Conservation (phyloP, 2,888 invertebrate species). For the Luperina testacea region DNA sequence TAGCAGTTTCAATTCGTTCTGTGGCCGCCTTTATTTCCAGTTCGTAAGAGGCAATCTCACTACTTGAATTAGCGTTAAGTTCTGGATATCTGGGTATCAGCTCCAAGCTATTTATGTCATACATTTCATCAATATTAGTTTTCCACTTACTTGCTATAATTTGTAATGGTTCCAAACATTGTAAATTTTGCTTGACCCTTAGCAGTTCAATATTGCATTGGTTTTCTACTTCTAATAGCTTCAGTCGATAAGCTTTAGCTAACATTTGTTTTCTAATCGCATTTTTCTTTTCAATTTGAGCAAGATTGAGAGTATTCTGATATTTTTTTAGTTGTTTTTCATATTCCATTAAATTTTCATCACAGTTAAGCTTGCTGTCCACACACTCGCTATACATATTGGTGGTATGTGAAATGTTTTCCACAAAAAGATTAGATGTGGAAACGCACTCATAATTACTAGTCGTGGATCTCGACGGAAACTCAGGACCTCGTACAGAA, state of each 20-base stretch:
- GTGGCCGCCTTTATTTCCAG: constrained; percentile 58
- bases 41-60: constrained; percentile 72
- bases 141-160: constrained; percentile 86
- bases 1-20: constrained; percentile 61
- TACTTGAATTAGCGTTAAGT: constrained; percentile 72
- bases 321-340: constrained; percentile 86
- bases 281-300: constrained; percentile 86
- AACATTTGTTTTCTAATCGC: constrained; percentile 87
- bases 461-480: constrained; percentile 39
- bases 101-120: constrained; percentile 80
- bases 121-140: constrained; percentile 70
- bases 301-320: constrained; percentile 85
- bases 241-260: constrained; percentile 84
- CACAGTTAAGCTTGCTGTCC: constrained; percentile 80
- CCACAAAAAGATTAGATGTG: constrained; percentile 55
- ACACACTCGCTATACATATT: constrained; percentile 76
- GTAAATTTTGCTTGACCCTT: constrained; percentile 86
- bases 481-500: constrained; percentile 41
- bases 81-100: constrained; percentile 83
- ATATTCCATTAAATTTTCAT: constrained; percentile 84
- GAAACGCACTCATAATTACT: constrained; percentile 57
- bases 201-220: constrained; percentile 87
- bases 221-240: constrained; percentile 86
- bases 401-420: constrained; percentile 59
- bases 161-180: constrained; percentile 85